Percentiles rank a stretch among this genome's conserved stretches.
Evolutionary conservation across 2,888 invertebrate genomes (phyloP).

Genomic region (Napeogenes sylphis): DNA sequence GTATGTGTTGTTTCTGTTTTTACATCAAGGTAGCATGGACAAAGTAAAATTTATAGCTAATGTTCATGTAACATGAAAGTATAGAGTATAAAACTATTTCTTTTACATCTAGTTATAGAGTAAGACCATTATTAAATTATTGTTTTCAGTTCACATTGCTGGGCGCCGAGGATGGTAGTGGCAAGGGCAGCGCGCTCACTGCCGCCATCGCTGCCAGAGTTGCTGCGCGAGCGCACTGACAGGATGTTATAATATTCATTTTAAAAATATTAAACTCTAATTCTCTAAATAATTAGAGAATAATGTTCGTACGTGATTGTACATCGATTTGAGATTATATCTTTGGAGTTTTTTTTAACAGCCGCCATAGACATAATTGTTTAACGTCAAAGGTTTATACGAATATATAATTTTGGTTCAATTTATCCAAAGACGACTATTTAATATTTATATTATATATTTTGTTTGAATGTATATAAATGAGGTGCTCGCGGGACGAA

Average conservation of each 20-base stretch:
- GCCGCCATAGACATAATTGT: too few species aligned
- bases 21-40: too few species aligned
- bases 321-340: too few species aligned
- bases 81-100: too few species aligned
- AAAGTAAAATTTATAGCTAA: too few species aligned
- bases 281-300: background rate
- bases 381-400: too few species aligned
- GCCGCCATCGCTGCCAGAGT: conserved; percentile 84
- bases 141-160: conserved; percentile 80
- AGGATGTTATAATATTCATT: background rate
- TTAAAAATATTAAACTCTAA: conserved; percentile 1
- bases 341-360: too few species aligned
- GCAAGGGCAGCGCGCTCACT: conserved; percentile 87
- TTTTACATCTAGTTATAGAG: background rate
- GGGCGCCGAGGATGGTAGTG: conserved; percentile 88
- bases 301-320: background rate
- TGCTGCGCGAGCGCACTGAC: conserved; percentile 48
- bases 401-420: background rate
- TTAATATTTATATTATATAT: background rate
- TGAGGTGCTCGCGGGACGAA: conserved; percentile 20
- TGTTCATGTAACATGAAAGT: too few species aligned
- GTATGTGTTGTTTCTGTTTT: too few species aligned
- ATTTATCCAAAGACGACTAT: too few species aligned
- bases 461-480: conserved; percentile 1
- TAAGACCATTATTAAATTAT: background rate